A percentile compares a stretch with the other conserved stretches of the same genome.
Evolutionary conservation across 2,888 invertebrate genomes (phyloP).

Genomic region (Acronicta alni): DNA sequence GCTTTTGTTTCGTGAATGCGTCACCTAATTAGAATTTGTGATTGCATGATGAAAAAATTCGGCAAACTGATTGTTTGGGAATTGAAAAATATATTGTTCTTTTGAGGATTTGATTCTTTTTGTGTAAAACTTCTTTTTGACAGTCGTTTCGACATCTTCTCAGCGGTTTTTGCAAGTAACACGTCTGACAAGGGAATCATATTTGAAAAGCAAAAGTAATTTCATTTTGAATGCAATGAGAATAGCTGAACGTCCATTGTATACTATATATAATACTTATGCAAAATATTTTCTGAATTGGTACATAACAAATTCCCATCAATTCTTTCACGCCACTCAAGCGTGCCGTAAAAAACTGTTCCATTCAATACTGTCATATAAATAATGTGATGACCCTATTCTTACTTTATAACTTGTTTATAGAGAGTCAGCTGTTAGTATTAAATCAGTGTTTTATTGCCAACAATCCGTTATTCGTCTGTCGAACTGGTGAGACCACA

Average conservation of each 20-base stretch:
- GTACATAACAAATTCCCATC: constrained; percentile 16
- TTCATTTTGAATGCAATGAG: neutral
- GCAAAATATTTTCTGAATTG: constrained; percentile 13
- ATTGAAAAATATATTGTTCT: constrained; percentile 43
- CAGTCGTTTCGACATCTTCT: neutral
- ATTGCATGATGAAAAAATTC: constrained; percentile 57
- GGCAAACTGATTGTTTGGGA: constrained; percentile 33
- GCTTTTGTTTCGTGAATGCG: constrained; percentile 66
- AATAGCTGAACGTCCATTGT: too few species aligned
- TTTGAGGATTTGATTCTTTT: constrained; percentile 25
- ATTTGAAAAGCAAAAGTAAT: too few species aligned
- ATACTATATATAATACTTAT: too few species aligned
- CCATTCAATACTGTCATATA: constrained; percentile 47
- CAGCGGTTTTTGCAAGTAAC: neutral
- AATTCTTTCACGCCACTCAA: constrained; percentile 42
- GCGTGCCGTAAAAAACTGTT: constrained; percentile 42
- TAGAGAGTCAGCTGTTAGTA: constrained; percentile 69
- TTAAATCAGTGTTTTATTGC: constrained; percentile 74
- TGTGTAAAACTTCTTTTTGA: neutral
- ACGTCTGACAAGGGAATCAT: constrained; percentile 6
- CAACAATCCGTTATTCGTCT: constrained; percentile 65
- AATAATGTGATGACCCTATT: constrained; percentile 55
- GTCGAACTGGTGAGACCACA: constrained; percentile 64
- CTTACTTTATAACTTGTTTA: constrained; percentile 56
- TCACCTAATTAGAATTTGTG: constrained; percentile 68